Conservation (phyloP, 1,140 invertebrate genomes). For the Pogonus chalceus region DNA sequence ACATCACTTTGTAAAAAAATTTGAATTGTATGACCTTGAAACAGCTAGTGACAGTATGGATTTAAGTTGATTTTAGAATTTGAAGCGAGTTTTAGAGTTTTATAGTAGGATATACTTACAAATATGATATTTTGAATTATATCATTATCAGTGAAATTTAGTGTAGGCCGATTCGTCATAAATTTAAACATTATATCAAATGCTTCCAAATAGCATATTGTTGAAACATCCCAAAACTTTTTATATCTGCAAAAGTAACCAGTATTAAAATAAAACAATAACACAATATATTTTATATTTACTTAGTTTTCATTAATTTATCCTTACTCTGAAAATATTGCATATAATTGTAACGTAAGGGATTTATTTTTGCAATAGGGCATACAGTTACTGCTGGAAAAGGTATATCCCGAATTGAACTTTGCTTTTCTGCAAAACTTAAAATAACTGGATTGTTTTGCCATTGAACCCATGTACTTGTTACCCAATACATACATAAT, state of each 20-base stretch:
- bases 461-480: constrained; percentile 3
- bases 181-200: background rate
- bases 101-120: too few species aligned
- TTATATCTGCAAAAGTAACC: background rate
- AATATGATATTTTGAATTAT: background rate
- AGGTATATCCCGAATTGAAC: background rate
- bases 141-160: background rate
- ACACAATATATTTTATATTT: background rate
- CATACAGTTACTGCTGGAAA: background rate
- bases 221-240: constrained; percentile 2
- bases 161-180: too few species aligned
- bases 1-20: too few species aligned
- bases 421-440: constrained; percentile 6
- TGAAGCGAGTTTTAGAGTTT: too few species aligned
- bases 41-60: too few species aligned
- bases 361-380: background rate
- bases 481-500: background rate
- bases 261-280: too few species aligned
- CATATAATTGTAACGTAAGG: background rate
- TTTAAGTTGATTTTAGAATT: too few species aligned
- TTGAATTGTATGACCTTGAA: too few species aligned
- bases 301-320: background rate
- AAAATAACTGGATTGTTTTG: constrained; percentile 8
- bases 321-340: background rate
- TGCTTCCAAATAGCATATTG: background rate